phyloP scores from a whole-genome alignment of 2,113 vertebrate genomes.

The Paradoxurus hermaphroditus region DNA sequence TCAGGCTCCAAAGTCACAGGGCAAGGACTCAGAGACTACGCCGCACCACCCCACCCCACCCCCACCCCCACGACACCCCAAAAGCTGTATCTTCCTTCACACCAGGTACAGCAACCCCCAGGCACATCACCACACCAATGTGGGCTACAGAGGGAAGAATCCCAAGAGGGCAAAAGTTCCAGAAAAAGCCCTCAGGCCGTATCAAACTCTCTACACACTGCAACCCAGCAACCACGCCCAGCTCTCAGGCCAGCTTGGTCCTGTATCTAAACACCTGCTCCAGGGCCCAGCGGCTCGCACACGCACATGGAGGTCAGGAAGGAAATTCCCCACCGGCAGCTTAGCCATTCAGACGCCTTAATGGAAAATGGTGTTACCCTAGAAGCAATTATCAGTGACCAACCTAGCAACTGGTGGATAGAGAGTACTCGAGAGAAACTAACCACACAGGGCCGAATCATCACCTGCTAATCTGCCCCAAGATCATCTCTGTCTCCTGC shows the following conservation, averaged over 20 bases:
- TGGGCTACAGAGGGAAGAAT: neutral
- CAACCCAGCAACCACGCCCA: neutral
- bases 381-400: neutral
- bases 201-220: neutral
- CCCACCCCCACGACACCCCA: neutral
- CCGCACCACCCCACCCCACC: rapidly evolving
- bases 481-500: neutral
- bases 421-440: neutral
- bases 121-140: neutral
- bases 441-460: neutral
- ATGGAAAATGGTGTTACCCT: neutral
- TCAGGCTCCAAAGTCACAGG: neutral
- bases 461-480: neutral
- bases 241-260: neutral
- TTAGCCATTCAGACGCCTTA: neutral
- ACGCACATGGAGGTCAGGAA: neutral
- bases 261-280: neutral
- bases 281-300: neutral
- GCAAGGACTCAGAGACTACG: neutral
- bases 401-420: neutral
- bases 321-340: neutral
- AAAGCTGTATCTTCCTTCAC: neutral
- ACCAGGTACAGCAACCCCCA: neutral
- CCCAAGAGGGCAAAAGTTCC: neutral
- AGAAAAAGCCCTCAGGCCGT: neutral